A percentile compares a stretch with the other conserved stretches of the same genome.
Evolutionary conservation across 2,888 invertebrate genomes (phyloP).

Genomic region (Monoplex corrugatus): DNA sequence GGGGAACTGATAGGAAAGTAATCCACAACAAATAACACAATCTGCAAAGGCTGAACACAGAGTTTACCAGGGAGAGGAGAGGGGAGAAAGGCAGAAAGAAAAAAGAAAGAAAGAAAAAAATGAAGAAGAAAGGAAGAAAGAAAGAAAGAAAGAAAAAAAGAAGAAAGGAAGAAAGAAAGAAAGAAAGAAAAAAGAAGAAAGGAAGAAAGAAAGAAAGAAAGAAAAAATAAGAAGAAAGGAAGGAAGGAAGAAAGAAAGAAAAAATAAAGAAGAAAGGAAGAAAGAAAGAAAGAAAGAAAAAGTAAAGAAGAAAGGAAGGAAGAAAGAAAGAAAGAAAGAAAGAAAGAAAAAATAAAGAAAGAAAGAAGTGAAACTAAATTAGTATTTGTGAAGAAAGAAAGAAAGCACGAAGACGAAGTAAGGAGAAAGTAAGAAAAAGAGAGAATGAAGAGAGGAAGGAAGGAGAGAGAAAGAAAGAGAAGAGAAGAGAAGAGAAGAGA

Average conservation of each 20-base stretch:
- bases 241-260: background rate
- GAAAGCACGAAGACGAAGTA: background rate
- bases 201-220: background rate
- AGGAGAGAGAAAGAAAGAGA: background rate
- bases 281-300: background rate
- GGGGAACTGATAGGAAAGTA: no score
- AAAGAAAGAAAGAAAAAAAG: background rate
- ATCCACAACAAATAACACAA: no score
- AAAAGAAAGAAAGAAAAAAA: background rate
- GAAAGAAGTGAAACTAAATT: background rate
- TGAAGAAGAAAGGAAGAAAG: background rate
- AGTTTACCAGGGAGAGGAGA: no score
- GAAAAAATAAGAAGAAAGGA: background rate
- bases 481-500: background rate
- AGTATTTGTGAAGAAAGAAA: background rate
- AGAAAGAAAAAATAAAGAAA: background rate
- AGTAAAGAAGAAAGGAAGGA: background rate
- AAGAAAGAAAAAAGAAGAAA: background rate
- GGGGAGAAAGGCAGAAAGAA: background rate
- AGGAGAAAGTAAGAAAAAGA: background rate
- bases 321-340: background rate
- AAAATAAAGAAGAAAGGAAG: conserved; percentile 27
- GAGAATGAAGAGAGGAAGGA: background rate
- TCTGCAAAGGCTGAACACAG: no score
- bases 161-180: background rate